Base-by-base conservation (phyloP, 2,113 vertebrate species). In the Oceanites oceanicus region DNA sequence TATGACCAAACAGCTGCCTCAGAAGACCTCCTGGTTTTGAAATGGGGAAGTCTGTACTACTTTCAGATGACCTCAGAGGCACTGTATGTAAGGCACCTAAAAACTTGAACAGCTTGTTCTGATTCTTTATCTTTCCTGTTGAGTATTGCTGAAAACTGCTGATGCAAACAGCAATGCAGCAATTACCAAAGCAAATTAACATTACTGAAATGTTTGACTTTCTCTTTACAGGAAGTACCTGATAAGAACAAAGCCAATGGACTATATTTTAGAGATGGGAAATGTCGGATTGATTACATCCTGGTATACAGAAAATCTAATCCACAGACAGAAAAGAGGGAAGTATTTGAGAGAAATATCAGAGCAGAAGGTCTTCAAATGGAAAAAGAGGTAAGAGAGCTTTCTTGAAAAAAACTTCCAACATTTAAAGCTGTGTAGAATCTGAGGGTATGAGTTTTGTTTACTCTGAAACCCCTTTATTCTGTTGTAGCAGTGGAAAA, bases 281-380 rank as follows among this genome's bases (percentile, higher is more conserved):
- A 98, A 89, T 98, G 99, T 95, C 98, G 98, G 9, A 99, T 99
- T 79, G 99, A 99, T 96, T 99, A 99, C 97, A 98, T 99, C 95
- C 98, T 99, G 83, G 99, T 99, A 32, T 99, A 99, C 56, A 98
- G 98, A 97, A 99, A 99, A 98, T 99, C 99, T 87, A 99, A 97
- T 80, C 97, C 97, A 4, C 99, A 99, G 90, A 98, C 98, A 16
- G 99, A 99, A 94, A 99, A 99, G 96, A 99, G 99, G 93, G 99
- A 99, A 91, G 94, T 99, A 55, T 99, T 99, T 98, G 99, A 99
- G 97, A 98, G 99, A 94, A 99, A 99, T 97, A 98, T 99, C 77
- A 98, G 99, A 89, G 99, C 99, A 80, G 99, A 99, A 98, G 99
- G 99, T 72, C 93, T 99, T 70, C 99, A 99, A 44, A 99, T 99